Percentiles rank a stretch among this genome's conserved stretches.
Evolutionary conservation across 1,140 invertebrate species (phyloP).

Genomic region (Leptoteleia sp.): DNA sequence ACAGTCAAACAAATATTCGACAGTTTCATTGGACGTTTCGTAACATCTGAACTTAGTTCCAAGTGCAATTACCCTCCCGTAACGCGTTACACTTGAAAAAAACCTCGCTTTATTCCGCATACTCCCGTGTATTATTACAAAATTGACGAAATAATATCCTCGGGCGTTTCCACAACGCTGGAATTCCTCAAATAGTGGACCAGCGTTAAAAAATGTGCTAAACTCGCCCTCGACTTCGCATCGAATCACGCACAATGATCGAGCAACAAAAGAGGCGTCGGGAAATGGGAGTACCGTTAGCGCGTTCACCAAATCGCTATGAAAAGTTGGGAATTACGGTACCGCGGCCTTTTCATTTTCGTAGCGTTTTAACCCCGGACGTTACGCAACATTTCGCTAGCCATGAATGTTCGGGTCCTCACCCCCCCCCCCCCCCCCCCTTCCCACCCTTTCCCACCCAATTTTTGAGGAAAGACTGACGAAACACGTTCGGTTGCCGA

Average conservation of each 20-base stretch:
- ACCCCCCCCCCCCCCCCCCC: too few species aligned
- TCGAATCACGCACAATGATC: conserved; percentile 46
- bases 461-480: not conserved
- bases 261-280: conserved; percentile 21
- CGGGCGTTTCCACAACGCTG: too few species aligned
- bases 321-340: conserved; percentile 44
- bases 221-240: conserved; percentile 23
- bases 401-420: conserved; percentile 14
- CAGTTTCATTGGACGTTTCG: too few species aligned
- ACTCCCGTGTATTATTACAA: too few species aligned
- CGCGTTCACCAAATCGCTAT: conserved; percentile 48
- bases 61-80: too few species aligned
- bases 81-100: too few species aligned
- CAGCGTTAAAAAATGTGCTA: conserved; percentile 42
- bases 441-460: conserved; percentile 13
- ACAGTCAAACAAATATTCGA: too few species aligned
- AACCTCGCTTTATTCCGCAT: too few species aligned
- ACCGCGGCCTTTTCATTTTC: conserved; percentile 31
- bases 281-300: conserved; percentile 70
- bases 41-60: too few species aligned
- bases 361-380: not conserved
- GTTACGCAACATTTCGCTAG: conserved; percentile 42
- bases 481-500: not conserved
- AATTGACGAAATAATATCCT: too few species aligned
- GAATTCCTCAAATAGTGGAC: too few species aligned